A percentile compares a stretch with the other conserved stretches of the same genome.
Conservation (phyloP, 2,113 vertebrate genomes). For the Oreochromis aureus region DNA sequence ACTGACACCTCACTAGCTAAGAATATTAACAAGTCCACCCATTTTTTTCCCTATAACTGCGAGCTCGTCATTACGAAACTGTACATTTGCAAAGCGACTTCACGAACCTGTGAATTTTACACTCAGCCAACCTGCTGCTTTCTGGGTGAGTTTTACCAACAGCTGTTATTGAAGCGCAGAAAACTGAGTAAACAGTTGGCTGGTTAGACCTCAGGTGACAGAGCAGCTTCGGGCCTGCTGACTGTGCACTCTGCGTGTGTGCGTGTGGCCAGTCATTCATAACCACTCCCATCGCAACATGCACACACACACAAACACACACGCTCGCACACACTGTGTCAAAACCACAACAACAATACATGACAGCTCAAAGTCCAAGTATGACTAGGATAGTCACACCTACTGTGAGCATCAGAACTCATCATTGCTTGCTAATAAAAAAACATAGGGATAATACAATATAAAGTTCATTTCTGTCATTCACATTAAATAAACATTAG, state of each 20-base stretch:
- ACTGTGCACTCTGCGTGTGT: constrained; percentile 32
- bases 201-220: constrained; percentile 53
- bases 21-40: neutral
- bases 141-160: neutral
- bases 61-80: neutral
- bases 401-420: neutral
- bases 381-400: neutral
- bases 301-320: neutral
- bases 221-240: constrained; percentile 51
- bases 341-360: constrained; percentile 47
- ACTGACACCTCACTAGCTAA: neutral
- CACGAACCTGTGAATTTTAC: neutral
- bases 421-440: neutral
- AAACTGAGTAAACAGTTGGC: constrained; percentile 22
- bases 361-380: constrained; percentile 51
- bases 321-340: neutral
- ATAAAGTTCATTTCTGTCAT: neutral
- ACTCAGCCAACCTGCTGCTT: neutral
- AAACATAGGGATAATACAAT: neutral
- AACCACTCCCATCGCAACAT: constrained; percentile 11
- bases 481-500: neutral
- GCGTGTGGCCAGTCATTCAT: constrained; percentile 29
- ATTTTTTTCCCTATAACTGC: neutral
- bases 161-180: constrained; percentile 10
- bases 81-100: neutral